Evolutionary conservation across 2,113 vertebrate species (phyloP).

Genomic region (Chrysochloris asiatica): DNA sequence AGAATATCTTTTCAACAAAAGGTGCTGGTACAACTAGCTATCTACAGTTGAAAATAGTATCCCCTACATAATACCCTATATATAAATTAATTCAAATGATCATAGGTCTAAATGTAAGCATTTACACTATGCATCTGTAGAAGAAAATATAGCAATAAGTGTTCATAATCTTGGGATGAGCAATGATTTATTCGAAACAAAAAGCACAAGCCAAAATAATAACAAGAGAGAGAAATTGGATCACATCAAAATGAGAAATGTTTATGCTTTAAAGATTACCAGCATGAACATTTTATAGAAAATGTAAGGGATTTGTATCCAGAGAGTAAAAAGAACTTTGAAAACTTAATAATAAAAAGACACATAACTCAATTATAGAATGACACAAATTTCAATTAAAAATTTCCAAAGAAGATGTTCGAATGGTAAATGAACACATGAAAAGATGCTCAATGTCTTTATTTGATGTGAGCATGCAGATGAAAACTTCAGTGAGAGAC

Average conservation of each 20-base stretch:
- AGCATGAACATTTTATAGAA: too few relatives aligned
- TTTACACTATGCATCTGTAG: background rate
- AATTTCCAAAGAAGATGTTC: too few relatives aligned
- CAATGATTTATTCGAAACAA: background rate
- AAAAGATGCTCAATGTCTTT: too few relatives aligned
- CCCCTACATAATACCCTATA: background rate
- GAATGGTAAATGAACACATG: too few relatives aligned
- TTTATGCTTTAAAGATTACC: background rate
- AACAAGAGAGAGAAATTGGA: background rate
- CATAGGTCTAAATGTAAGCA: background rate
- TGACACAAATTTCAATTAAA: too few relatives aligned
- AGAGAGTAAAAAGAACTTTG: too few relatives aligned
- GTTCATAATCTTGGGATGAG: background rate
- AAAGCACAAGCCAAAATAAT: background rate
- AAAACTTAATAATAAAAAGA: too few relatives aligned
- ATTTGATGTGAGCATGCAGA: too few relatives aligned
- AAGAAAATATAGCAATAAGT: background rate
- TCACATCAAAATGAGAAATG: background rate
- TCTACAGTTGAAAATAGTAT: background rate
- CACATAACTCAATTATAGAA: too few relatives aligned
- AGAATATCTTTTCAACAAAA: background rate
- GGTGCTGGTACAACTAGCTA: too few relatives aligned
- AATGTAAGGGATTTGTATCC: too few relatives aligned
- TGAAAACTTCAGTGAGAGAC: too few relatives aligned
- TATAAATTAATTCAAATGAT: background rate